phyloP scores from a whole-genome alignment of 2,113 vertebrate species.

The Nerophis lumbriciformis region DNA sequence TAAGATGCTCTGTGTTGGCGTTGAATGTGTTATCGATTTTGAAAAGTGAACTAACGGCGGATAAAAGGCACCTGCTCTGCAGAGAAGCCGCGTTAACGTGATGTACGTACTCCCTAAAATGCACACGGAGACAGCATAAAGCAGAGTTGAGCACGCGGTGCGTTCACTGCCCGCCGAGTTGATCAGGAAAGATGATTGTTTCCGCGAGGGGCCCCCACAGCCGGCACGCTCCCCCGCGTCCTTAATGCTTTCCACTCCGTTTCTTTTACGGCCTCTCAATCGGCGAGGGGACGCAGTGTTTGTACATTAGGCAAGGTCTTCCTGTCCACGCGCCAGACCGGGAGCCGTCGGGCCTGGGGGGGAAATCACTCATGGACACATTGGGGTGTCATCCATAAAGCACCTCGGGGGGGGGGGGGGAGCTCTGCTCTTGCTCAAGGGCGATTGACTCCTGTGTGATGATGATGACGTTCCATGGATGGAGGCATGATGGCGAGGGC shows the following conservation, averaged over 20 bases:
- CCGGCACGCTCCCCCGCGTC: conserved; percentile 51
- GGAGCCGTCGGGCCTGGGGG: conserved; percentile 44
- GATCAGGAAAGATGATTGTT: conserved; percentile 70
- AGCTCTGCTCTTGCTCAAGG: conserved; percentile 36
- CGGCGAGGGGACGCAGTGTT: conserved; percentile 61
- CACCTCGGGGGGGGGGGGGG: conserved; percentile 40
- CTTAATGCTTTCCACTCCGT: conserved; percentile 63
- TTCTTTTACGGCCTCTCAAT: conserved; percentile 59
- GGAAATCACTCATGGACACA: conserved; percentile 51
- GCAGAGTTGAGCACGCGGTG: conserved; percentile 43
- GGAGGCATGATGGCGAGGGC: background rate
- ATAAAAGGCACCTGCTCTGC: too few species aligned
- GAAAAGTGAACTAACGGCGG: too few species aligned
- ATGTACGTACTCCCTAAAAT: too few species aligned
- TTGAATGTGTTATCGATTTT: too few species aligned
- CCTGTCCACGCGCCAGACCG: conserved; percentile 38
- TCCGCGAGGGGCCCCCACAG: conserved; percentile 62
- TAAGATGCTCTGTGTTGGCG: too few species aligned
- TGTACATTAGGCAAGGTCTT: conserved; percentile 58
- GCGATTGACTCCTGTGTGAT: conserved; percentile 59
- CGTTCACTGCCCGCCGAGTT: conserved; percentile 43
- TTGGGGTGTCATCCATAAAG: conserved; percentile 65
- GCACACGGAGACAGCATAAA: too few species aligned
- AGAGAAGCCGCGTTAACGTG: too few species aligned
- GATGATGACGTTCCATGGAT: conserved; percentile 46